Evolutionary conservation across 2,888 invertebrate genomes (phyloP).

Genomic region (Hymenopus coronatus): DNA sequence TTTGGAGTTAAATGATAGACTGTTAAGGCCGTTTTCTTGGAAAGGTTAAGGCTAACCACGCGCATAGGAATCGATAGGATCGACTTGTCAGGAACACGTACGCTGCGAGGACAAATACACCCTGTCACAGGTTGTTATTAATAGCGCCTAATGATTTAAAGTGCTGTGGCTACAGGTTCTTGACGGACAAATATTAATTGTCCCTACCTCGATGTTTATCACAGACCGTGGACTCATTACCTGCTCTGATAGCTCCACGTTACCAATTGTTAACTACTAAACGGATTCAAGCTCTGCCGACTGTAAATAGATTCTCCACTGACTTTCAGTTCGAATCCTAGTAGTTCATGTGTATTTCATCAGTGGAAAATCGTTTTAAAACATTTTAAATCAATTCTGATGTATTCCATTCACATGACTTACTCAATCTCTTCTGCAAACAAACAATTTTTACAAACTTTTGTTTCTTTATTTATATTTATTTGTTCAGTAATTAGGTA

Average conservation of each 20-base stretch:
- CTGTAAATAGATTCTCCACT: background rate
- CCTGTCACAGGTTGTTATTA: background rate
- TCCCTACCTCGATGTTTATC: background rate
- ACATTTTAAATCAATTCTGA: too few species aligned
- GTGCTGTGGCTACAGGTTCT: background rate
- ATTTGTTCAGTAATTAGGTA: too few species aligned
- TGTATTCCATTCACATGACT: too few species aligned
- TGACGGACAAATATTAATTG: background rate
- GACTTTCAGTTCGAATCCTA: background rate
- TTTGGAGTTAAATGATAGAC: background rate
- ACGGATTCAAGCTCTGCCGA: background rate
- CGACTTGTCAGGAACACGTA: background rate
- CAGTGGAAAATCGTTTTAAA: too few species aligned
- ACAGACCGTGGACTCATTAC: background rate
- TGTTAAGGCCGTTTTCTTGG: background rate
- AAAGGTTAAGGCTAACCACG: background rate
- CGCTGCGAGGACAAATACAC: background rate
- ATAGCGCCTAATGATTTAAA: background rate
- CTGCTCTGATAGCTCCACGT: background rate
- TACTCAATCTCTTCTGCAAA: too few species aligned
- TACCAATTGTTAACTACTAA: background rate
- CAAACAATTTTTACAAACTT: too few species aligned
- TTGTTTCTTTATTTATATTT: too few species aligned
- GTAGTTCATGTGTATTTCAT: too few species aligned
- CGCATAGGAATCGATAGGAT: background rate